A percentile compares a stretch with the other conserved stretches of the same genome.
phyloP scores from a whole-genome alignment of 64 coral and sea anemone species.

The Acropora yongei region DNA sequence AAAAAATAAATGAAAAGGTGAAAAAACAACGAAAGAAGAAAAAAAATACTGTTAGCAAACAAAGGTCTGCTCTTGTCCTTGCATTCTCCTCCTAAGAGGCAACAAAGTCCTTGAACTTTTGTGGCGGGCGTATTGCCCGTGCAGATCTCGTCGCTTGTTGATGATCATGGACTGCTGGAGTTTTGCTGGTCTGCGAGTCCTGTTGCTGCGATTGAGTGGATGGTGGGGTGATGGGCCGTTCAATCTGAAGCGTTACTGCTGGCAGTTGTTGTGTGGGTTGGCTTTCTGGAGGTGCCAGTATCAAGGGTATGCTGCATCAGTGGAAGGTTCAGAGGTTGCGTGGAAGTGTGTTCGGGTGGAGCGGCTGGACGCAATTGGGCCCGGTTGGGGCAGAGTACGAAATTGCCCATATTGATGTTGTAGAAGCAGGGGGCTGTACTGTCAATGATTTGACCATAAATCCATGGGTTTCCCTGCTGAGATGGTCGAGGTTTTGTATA shows the following conservation, averaged over 20 bases:
- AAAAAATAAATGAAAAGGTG: not conserved
- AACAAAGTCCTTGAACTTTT: conserved; percentile 17
- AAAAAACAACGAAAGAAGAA: too few relatives aligned
- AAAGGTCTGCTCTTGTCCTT: conserved; percentile 7
- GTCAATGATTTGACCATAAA: conserved; percentile 24
- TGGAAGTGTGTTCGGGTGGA: conserved; percentile 7
- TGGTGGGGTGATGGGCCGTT: not conserved
- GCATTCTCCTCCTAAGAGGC: not conserved
- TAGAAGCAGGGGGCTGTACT: not conserved
- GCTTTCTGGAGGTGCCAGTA: not conserved
- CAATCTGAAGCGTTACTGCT: not conserved
- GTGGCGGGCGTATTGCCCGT: not conserved
- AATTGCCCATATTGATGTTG: conserved; percentile 14
- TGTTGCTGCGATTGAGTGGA: not conserved
- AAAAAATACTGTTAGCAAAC: not conserved
- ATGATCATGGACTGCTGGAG: not conserved
- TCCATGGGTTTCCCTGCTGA: conserved; percentile 24
- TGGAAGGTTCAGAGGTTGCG: not conserved
- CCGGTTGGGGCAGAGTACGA: not conserved
- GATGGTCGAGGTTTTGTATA: conserved; percentile 30
- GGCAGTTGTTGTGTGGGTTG: not conserved
- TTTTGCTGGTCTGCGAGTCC: not conserved
- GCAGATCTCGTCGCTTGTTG: not conserved
- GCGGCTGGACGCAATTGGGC: conserved; percentile 38
- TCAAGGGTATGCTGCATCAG: conserved; percentile 16